Base-by-base conservation (phyloP, 2,888 invertebrate genomes). In the Lepidochrysops patricia region DNA sequence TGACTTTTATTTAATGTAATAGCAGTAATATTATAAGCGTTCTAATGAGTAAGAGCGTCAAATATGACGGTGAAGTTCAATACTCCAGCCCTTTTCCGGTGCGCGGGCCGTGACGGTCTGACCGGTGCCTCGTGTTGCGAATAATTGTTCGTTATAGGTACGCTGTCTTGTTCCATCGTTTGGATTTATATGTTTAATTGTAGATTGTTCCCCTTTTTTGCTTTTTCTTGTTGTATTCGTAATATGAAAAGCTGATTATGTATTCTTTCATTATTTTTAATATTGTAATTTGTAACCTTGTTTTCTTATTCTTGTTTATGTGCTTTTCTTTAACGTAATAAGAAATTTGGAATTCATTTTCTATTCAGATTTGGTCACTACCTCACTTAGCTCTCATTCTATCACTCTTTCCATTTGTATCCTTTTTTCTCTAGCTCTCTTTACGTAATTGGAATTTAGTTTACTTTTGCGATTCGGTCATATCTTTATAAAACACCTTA, bases 71-170 rank as follows among this genome's bases (percentile, higher is more conserved):
- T 19, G 72, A 82, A 80, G 79, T 79, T 80, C 79, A 80, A 78
- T 72, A 74, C 73, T 77, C 80, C 77, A 54, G 70, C 82, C 84
- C 77, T 80, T 80, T 85, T 85, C 85, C 86, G 84, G 82, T 80
- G 77, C 70, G 72, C 63, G 63, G 37, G 64, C 43, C 62, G 60
- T 60, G 43, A 50, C 57, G 62, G 25, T 19, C n/a, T 29, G 19
- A 2, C 26, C 37, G 13, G 26, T 37, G n/a, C 1, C 3, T 54
- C 15, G 13, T 27, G 26, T 27, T 43, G 57, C 43, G 43, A 57
- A 37, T 13, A 37, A 37, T 26, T 26, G 2, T 26, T 32, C 54
- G 19, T 19, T n/a, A 7, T 7, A 15, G 3, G 35, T 12, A 12
- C 35, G 4, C 9, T 15, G 13, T 27, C 26, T 26, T 27, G 32